Evolutionary conservation across 92 coral and sea anemone species (phyloP), one percentile per base, ranked within the genome.

Genomic region (Actinernus sp.): DNA sequence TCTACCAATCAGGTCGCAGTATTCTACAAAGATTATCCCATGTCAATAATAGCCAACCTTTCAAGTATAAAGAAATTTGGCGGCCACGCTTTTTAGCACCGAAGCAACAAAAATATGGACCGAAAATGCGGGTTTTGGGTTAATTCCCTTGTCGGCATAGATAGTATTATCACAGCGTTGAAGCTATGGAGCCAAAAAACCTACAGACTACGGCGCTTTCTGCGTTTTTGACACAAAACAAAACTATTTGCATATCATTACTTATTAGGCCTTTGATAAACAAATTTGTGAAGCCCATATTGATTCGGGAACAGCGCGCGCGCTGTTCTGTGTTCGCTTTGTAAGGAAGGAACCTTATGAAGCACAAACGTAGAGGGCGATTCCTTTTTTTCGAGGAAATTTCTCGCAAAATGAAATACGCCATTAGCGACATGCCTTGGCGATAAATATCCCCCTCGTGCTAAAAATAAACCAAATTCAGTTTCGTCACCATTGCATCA

Each of bases 401-500:
- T 13, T 43, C 8, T 6, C 41, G 41, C 41, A 6, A 36, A 36
- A 43, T 6, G n/a, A 46, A 8, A 61, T 36, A 43, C 22, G 45
- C 7, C 31, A 16, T 12, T 21, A 21, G 36, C 17, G 23, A 61
- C 68, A 53, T 26, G 65, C 50, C 31, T 66, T 33, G 47, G 40
- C 50, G 47, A 32, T 51, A 65, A 63, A 26, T 29, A 26, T 23
- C 75, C 61, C 63, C 26, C 26, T 41, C 48, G 14, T 51, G 27
- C 86, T 72, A 85, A 78, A 76, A 48, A 70, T 79, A 85, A 78
- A 51, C 66, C 41, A 6, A 4, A 8, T 28, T 4, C 27, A 20
- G 52, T 74, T 32, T 72, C 90, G 51, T 73, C 48, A 33, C 37
- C 57, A 65, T 59, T 49, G 64, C 55, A 59, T 78, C 73, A 85